Evolutionary conservation across 2,113 vertebrate species (phyloP).

Genomic region (Mungos mungo): DNA sequence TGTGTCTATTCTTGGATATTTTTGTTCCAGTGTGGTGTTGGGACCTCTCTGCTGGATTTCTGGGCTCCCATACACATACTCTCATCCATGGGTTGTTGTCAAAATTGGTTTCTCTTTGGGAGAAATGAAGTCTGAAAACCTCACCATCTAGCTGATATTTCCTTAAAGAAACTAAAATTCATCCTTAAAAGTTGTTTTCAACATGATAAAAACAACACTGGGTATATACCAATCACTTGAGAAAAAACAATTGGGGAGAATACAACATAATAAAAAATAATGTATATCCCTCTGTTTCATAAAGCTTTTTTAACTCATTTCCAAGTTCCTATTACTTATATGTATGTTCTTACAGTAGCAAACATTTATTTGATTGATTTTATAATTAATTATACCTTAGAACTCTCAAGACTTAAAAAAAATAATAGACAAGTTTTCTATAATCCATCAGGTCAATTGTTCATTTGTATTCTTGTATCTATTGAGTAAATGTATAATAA

Average conservation of each 20-base stretch:
- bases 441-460: neutral
- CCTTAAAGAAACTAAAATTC: neutral
- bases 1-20: neutral
- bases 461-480: neutral
- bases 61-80: neutral
- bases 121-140: neutral
- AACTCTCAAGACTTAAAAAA: neutral
- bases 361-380: neutral
- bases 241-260: neutral
- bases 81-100: neutral
- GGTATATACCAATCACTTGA: neutral
- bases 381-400: neutral
- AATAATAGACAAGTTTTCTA: neutral
- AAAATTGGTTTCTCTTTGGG: neutral
- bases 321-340: neutral
- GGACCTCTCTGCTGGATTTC: neutral
- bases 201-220: neutral
- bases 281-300: neutral
- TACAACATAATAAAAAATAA: neutral
- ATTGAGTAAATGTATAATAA: neutral
- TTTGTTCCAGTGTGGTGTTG: accelerated
- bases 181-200: neutral
- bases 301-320: neutral
- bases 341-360: neutral
- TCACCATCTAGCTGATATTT: neutral